Percentiles rank a stretch among this genome's conserved stretches.
These are phyloP conservation scores for Ormyrus thymus DNA, from an alignment of 2,888 invertebrate genomes.

Conservation along the genomic window DNA sequence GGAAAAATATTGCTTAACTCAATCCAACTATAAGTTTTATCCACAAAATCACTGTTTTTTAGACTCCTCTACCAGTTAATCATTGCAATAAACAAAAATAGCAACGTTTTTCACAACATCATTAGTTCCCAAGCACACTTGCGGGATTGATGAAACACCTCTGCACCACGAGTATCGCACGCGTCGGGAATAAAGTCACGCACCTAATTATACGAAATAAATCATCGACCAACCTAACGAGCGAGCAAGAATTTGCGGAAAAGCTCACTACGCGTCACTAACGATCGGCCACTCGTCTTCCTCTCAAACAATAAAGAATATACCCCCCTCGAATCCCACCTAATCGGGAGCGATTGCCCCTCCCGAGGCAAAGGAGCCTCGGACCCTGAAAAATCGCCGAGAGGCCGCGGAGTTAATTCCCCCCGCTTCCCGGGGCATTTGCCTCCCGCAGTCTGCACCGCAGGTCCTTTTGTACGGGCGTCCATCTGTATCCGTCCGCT, in stretches of 20 bases:
- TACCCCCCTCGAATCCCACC: not conserved
- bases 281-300: constrained; percentile 1
- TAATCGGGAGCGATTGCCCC: constrained; percentile 34
- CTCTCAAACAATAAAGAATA: constrained; percentile 24
- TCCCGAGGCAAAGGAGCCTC: not conserved
- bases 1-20: too few species aligned
- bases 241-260: not conserved
- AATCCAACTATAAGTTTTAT: too few species aligned
- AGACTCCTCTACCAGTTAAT: too few species aligned
- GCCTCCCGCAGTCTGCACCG: not conserved
- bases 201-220: too few species aligned
- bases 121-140: too few species aligned
- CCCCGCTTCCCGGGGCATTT: not conserved
- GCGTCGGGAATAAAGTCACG: too few species aligned
- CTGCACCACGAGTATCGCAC: too few species aligned
- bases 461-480: constrained; percentile 24
- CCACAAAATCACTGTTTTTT: too few species aligned
- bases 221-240: too few species aligned
- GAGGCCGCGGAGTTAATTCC: constrained; percentile 13
- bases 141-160: too few species aligned
- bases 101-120: too few species aligned
- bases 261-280: not conserved
- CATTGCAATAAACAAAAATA: too few species aligned
- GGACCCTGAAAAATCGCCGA: constrained; percentile 32
- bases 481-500: constrained; percentile 43